phyloP scores from a whole-genome alignment of 2,797 vertebrate genomes.

The Anniella stebbinsi region DNA sequence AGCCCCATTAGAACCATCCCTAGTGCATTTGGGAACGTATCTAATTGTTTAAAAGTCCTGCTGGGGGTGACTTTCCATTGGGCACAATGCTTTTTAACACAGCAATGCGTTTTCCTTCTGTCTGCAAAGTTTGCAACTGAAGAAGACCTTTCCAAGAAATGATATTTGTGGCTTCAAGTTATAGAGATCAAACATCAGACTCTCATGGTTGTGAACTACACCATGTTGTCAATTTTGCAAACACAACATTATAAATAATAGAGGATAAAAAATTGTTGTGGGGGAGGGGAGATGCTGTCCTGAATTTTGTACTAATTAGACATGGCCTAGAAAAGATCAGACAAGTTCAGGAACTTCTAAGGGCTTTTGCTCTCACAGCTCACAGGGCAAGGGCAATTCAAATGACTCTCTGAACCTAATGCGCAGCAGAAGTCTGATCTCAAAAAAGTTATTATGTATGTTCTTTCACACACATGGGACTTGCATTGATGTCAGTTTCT shows the following conservation, averaged over 20 bases:
- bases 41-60: background rate
- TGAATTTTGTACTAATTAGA: conserved; percentile 68
- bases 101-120: conserved; percentile 41
- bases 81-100: conserved; percentile 47
- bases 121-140: conserved; percentile 59
- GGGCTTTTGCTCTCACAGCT: conserved; percentile 47
- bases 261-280: conserved; percentile 43
- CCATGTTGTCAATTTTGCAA: conserved; percentile 65
- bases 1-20: no score
- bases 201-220: conserved; percentile 49
- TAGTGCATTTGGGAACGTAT: background rate
- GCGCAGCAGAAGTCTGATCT: conserved; percentile 65
- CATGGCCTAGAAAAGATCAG: conserved; percentile 73
- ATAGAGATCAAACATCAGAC: conserved; percentile 34
- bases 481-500: conserved; percentile 63
- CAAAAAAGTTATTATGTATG: conserved; percentile 65
- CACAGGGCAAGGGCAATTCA: conserved; percentile 48
- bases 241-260: conserved; percentile 69
- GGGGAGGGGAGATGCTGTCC: conserved; percentile 29
- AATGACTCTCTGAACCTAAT: conserved; percentile 64
- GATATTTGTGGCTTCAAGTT: conserved; percentile 64
- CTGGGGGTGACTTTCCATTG: conserved; percentile 47
- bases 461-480: conserved; percentile 59
- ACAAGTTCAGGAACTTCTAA: conserved; percentile 68
- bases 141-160: conserved; percentile 58